phyloP scores from a whole-genome alignment of 1,140 invertebrate genomes.

The Halyomorpha halys region DNA sequence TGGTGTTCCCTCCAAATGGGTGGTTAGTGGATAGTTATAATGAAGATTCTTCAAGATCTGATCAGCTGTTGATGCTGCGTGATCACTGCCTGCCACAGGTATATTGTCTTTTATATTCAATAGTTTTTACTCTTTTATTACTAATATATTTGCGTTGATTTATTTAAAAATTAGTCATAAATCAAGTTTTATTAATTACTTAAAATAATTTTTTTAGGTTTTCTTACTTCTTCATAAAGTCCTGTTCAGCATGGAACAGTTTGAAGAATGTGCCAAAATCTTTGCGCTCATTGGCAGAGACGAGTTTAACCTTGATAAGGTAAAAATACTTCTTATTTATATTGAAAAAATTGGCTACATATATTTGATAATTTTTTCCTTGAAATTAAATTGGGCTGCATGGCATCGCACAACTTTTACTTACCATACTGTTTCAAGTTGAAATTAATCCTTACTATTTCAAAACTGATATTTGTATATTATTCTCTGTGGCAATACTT shows the following conservation, averaged over 20 bases:
- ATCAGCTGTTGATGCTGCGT: slow-evolving; percentile 62
- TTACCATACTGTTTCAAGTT: too few relatives aligned
- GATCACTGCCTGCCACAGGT: slow-evolving; percentile 70
- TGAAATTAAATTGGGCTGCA: too few relatives aligned
- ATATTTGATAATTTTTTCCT: too few relatives aligned
- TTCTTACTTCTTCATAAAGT: slow-evolving; percentile 68
- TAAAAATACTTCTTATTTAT: neutral
- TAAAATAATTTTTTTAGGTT: slow-evolving; percentile 37
- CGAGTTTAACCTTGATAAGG: neutral
- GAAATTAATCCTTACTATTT: too few relatives aligned
- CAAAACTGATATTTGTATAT: too few relatives aligned
- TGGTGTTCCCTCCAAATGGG: slow-evolving; percentile 78
- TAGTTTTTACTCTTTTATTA: neutral
- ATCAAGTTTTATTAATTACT: neutral
- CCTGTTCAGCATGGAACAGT: slow-evolving; percentile 60
- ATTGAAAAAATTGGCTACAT: too few relatives aligned
- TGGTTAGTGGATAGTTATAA: slow-evolving; percentile 67
- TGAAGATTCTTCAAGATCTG: slow-evolving; percentile 38
- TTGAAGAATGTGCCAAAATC: slow-evolving; percentile 54
- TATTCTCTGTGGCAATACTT: too few relatives aligned
- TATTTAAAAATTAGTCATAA: slow-evolving; percentile 8
- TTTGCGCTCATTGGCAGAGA: neutral
- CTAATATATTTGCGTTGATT: neutral
- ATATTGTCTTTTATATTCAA: slow-evolving; percentile 24
- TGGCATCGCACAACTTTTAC: too few relatives aligned